A percentile compares a stretch with the other conserved stretches of the same genome.
phyloP scores from a whole-genome alignment of 2,888 invertebrate genomes.

The Lithophane socia region DNA sequence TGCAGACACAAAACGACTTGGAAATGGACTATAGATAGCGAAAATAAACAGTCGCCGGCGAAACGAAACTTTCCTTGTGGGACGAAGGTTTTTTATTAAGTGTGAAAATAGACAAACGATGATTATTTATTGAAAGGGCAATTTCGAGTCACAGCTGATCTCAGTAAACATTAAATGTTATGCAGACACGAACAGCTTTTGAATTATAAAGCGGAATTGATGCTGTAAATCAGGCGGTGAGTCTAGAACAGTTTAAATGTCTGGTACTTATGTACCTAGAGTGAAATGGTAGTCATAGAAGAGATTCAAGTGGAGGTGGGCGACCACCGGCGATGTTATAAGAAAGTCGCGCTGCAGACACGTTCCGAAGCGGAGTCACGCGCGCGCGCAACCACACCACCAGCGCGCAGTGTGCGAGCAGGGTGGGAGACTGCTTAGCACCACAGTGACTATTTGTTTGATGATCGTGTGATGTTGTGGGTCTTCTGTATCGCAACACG shows the following conservation, averaged over 20 bases:
- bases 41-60: conserved; percentile 42
- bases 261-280: conserved; percentile 25
- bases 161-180: conserved; percentile 5
- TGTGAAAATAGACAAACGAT: conserved; percentile 4
- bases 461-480: neutral
- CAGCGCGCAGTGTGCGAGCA: neutral
- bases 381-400: neutral
- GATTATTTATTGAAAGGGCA: conserved; percentile 15
- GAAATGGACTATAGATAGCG: conserved; percentile 31
- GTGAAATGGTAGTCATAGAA: conserved; percentile 33
- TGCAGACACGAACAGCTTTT: conserved; percentile 15
- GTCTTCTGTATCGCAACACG: neutral
- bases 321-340: conserved; percentile 5
- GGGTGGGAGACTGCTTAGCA: neutral
- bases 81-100: conserved; percentile 13
- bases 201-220: conserved; percentile 34
- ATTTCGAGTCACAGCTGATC: conserved; percentile 1
- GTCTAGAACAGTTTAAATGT: conserved; percentile 18
- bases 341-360: neutral
- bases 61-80: conserved; percentile 11
- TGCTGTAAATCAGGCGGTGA: conserved; percentile 9
- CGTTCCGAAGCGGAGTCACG: neutral
- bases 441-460: neutral
- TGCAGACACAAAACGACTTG: conserved; percentile 53
- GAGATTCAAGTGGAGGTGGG: conserved; percentile 14